Base-by-base conservation (phyloP, 2,888 invertebrate genomes). In the Congeria kusceri region DNA sequence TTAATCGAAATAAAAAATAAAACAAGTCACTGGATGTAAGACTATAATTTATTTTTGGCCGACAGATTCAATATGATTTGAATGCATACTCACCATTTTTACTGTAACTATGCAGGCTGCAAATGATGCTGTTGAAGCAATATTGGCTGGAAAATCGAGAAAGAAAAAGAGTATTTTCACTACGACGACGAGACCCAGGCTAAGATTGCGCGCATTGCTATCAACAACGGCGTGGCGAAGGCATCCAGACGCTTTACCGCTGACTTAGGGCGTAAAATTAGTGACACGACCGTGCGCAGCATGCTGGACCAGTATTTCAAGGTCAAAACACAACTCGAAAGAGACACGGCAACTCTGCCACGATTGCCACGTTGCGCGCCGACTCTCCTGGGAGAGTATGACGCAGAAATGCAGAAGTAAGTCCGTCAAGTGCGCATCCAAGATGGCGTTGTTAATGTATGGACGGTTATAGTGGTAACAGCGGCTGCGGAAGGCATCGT, bases 401-500 rank as follows among this genome's bases (percentile, higher is more conserved):
- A 75, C 32, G 32, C 23, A 0, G 46, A 68, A 15, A 58, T 75
- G 0, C 68, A 75, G 13, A 29, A 58, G 18, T 75, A 63, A 44
- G 11, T 75, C 5, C 13, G 32, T 0, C 20, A 63, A 29, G 46
- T 67, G 1, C 61, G 74, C 2, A 4, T 62, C 18, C 25, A 15
- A 4, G 61, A 67, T 27, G 74, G 67, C 11, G 44, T 67, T 13
- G 44, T 74, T 2, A 74, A 74, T 47, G 29, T 44, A 3, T 11
- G 62, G 1, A 58, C 28, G 0, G 27, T 74, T 0, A 62, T 11
- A 18, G 74, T 62, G 11, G 69, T n/a, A 29, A 62, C 13, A 18
- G 74, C 67, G 11, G 69, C 28, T 28, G 59, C 69, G 4, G 75
- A 75, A 5, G 77, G 58, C 13, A 78, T 83, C 27, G 62, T 80